Evolutionary conservation across 2,888 invertebrate species (phyloP).

Genomic region (Eueremaeus valkanovi): DNA sequence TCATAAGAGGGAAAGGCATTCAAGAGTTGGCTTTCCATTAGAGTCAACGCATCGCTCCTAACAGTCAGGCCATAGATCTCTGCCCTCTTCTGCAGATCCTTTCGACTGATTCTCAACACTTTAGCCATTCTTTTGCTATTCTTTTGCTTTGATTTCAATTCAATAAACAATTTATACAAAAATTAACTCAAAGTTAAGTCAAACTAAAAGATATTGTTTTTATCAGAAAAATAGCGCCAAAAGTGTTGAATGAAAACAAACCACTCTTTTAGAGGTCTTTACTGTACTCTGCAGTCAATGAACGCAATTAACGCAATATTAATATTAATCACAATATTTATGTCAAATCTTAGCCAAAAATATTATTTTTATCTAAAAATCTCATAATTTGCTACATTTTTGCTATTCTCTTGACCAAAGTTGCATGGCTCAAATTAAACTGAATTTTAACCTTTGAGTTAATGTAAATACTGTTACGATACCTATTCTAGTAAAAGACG

Average conservation of each 20-base stretch:
- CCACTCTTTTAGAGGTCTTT: neutral
- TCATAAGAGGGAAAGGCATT: slow-evolving; percentile 34
- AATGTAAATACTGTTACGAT: too few species aligned
- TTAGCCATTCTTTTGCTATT: neutral
- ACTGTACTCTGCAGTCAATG: neutral
- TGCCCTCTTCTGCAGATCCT: neutral
- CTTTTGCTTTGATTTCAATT: neutral
- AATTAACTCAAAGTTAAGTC: neutral
- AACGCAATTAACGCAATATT: too few species aligned
- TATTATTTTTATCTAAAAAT: too few species aligned
- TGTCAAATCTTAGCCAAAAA: too few species aligned
- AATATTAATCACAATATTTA: too few species aligned
- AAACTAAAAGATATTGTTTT: neutral
- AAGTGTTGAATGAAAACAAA: neutral
- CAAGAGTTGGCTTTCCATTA: slow-evolving; percentile 35
- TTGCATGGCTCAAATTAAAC: too few species aligned
- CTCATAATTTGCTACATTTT: too few species aligned
- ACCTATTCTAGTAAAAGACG: too few species aligned
- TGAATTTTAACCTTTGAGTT: too few species aligned
- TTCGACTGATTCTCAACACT: slow-evolving; percentile 21
- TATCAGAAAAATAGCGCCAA: neutral
- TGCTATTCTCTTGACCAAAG: too few species aligned
- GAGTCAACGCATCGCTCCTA: slow-evolving; percentile 12
- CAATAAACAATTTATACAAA: neutral
- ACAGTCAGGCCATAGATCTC: slow-evolving; percentile 23